Conservation (phyloP, 2,888 invertebrate species). For the Sarcophaga variegata region DNA sequence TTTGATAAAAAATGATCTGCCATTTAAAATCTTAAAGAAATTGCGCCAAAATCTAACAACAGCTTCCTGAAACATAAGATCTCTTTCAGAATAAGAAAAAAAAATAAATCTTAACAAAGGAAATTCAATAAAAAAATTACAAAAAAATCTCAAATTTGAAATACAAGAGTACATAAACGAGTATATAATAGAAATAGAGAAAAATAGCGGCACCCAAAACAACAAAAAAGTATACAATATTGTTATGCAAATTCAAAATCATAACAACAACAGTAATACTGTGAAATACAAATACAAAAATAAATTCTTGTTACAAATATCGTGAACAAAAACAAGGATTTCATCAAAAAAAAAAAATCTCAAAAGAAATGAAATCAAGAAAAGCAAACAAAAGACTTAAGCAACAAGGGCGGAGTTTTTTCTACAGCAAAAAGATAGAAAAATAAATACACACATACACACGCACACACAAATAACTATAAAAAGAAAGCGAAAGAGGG, state of each 20-base stretch:
- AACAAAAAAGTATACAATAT: constrained; percentile 55
- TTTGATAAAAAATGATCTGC: constrained; percentile 2
- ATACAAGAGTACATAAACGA: background rate
- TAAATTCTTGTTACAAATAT: constrained; percentile 39
- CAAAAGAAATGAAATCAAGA: background rate
- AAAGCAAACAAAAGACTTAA: constrained; percentile 14
- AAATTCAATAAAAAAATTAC: constrained; percentile 1
- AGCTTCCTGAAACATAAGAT: constrained; percentile 64
- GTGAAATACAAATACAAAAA: constrained; percentile 18
- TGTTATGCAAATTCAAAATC: constrained; percentile 49
- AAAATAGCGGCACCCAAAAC: constrained; percentile 55
- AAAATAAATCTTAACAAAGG: constrained; percentile 48
- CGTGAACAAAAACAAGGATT: constrained; percentile 37
- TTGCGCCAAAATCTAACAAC: constrained; percentile 62
- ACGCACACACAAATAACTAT: background rate
- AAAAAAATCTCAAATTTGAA: constrained; percentile 17
- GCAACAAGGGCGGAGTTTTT: constrained; percentile 62
- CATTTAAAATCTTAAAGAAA: constrained; percentile 11
- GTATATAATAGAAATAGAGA: constrained; percentile 4
- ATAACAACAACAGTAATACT: background rate
- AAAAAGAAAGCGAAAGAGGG: background rate
- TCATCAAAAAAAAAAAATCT: constrained; percentile 15
- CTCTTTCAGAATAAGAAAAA: background rate
- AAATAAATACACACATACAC: too few relatives aligned
- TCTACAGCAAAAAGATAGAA: too few relatives aligned